phyloP scores from a whole-genome alignment of 2,113 vertebrate species.

The Melanerpes aurifrons region DNA sequence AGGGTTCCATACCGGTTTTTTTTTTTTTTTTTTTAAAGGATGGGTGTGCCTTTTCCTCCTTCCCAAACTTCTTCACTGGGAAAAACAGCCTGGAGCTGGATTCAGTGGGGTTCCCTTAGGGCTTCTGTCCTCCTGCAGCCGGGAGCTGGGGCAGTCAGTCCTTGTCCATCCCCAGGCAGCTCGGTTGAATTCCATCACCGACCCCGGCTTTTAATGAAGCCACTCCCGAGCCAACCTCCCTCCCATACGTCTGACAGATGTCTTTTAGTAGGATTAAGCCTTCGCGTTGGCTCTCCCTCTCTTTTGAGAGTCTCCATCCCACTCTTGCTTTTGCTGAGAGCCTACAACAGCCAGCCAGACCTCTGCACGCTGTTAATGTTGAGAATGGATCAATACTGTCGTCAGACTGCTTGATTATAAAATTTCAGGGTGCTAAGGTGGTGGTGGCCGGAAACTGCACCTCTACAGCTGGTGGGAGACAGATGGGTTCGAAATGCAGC shows the following conservation, averaged over 20 bases:
- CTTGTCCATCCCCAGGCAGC: neutral
- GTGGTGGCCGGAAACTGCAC: neutral
- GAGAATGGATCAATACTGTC: rapidly evolving
- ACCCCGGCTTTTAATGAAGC: neutral
- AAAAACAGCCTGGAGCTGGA: no score
- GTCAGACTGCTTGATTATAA: rapidly evolving
- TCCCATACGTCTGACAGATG: neutral
- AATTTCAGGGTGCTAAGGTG: rapidly evolving
- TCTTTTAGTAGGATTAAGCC: neutral
- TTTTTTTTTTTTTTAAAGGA: no score
- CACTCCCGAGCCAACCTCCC: neutral
- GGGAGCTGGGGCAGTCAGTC: neutral
- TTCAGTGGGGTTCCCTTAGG: neutral
- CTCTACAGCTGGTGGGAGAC: rapidly evolving
- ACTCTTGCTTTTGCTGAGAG: neutral
- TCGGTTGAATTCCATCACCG: neutral
- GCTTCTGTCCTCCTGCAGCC: neutral
- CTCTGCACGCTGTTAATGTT: rapidly evolving
- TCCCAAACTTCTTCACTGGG: neutral
- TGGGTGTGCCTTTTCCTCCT: neutral
- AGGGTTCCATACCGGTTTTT: no score
- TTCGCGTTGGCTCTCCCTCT: neutral
- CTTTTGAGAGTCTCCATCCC: neutral
- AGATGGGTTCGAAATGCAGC: no score
- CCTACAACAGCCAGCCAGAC: neutral